phyloP scores from a whole-genome alignment of 2,888 invertebrate species.

The Dryobota labecula region DNA sequence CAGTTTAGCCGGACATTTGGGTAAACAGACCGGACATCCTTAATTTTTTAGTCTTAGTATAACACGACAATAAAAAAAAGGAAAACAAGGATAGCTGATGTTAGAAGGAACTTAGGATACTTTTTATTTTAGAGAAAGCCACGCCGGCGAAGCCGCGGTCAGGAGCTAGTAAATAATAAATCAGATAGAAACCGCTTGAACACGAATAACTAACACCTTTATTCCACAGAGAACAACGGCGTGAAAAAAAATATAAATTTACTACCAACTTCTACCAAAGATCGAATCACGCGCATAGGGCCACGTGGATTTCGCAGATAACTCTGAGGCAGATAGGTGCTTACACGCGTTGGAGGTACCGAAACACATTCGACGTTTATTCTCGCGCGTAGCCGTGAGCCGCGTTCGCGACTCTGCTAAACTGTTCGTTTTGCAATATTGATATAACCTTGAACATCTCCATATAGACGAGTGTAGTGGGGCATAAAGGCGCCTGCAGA shows the following conservation, averaged over 20 bases:
- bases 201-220: constrained; percentile 27
- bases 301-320: constrained; percentile 41
- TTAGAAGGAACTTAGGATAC: too few species aligned
- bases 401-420: constrained; percentile 71
- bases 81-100: too few species aligned
- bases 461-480: constrained; percentile 62
- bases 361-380: constrained; percentile 45
- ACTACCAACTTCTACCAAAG: background rate
- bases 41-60: too few species aligned
- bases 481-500: constrained; percentile 57
- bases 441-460: constrained; percentile 77
- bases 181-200: constrained; percentile 30
- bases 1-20: too few species aligned
- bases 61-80: too few species aligned
- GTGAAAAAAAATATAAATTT: background rate
- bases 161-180: too few species aligned
- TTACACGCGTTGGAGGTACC: constrained; percentile 25
- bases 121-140: too few species aligned
- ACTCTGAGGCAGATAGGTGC: constrained; percentile 17
- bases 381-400: constrained; percentile 60
- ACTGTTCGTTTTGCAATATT: constrained; percentile 74
- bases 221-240: constrained; percentile 14
- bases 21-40: too few species aligned
- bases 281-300: constrained; percentile 22
- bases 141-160: too few species aligned